Evolutionary conservation across 1,140 invertebrate genomes (phyloP), one percentile per base, ranked within the genome.

Genomic region (Heliothis virescens): DNA sequence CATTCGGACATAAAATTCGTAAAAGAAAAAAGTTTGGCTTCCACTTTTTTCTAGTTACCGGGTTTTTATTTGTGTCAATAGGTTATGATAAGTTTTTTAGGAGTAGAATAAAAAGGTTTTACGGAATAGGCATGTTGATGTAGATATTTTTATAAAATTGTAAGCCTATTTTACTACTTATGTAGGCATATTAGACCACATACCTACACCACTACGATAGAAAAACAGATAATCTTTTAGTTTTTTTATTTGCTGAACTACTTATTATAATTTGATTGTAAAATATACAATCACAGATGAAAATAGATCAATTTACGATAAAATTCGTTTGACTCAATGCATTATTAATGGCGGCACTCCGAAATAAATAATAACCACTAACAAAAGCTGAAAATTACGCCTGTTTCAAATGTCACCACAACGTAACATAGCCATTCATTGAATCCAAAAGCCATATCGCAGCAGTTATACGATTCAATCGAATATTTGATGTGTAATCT

Each of bases 401-500:
- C 18, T 18, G 16, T 57, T 57, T 57, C 9, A 57, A 16, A 57
- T 18, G 53, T 57, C 53, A 16, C 9, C 34, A 7, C 5, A 41
- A 41, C 7, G n/a, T 21, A 57, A 57, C 53, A 57, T 7, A 26
- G 13, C 53, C 53, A 29, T 34, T n/a, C 50, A 55, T 4, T 71
- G 13, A 41, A 72, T 72, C n/a, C 26, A 41, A 72, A 34, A 57
- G 13, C 12, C 69, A 34, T 16, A 55, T 29, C 16, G 29, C 69
- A 72, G n/a, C 21, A n/a, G 52, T 57, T 72, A 63, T 34, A 15
- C 26, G 15, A 11, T 63, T n/a, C 55, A 57, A 67, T 57, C n/a
- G 69, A 72, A 72, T 72, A 57, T 72, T 72, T 29, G 18, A 48
- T 72, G 16, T 57, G 53, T 73, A 73, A 73, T 34, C 53, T 59